Base-by-base conservation (phyloP, 2,113 vertebrate genomes). In the Lepidothrix coronata region DNA sequence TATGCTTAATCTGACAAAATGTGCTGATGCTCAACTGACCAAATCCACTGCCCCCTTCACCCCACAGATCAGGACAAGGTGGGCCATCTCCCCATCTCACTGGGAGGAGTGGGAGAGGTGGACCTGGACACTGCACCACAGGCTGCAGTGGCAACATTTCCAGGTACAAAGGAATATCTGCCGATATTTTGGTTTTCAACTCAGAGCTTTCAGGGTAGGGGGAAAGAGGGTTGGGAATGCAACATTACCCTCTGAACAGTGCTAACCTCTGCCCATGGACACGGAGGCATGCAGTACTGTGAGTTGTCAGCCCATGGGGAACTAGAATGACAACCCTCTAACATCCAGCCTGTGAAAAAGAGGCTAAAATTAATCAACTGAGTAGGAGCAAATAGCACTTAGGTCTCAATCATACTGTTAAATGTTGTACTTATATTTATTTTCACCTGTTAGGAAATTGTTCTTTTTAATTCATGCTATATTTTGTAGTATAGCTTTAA, bases 221-320 rank as follows among this genome's bases (percentile, higher is more conserved):
- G 14, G 16, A 65, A 6, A 43, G 17, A 63, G 4, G 3, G 6
- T 5, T 54, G 12, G 9, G 30, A 92, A 82, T 20, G 30, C 10
- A 82, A 3, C 0, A 4, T 12, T 2, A 0, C 2, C 11, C 8
- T 59, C 21, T 10, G 11, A 22, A 6, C 3, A 20, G 9, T 13
- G 31, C 33, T 66, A 39, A 4, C 12, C 15, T 62, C 24, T 90
- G 23, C 15, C 43, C 18, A 6, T 1, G 19, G 27, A 52, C n/a
- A 7, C 0, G 1, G 8, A 1, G 13, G 4, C 1, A 1, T 11
- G 25, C 0, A 0, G 12, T 44, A 27, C 11, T 44, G 23, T 41
- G n/a, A 70, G 20, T 0, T 0, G 27, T 68, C 35, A 75, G 6
- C 5, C 23, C 15, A 2, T 23, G 12, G 5, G 7, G 12, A 28